Evolutionary conservation across 2,113 vertebrate genomes (phyloP).

Genomic region (Cryptoleucopteryx plumbea): DNA sequence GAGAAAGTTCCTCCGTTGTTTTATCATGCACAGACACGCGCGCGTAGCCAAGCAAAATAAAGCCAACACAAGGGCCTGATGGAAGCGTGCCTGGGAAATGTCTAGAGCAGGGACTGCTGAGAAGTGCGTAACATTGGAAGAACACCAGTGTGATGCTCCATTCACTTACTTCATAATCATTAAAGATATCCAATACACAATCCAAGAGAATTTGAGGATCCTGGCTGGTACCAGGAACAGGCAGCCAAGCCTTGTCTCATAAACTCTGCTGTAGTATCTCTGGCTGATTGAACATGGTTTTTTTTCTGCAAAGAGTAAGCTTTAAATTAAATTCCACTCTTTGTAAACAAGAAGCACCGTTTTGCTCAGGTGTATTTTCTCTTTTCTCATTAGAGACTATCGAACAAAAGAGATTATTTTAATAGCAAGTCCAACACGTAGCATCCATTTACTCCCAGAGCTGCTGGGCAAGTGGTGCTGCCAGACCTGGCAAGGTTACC

Average conservation of each 20-base stretch:
- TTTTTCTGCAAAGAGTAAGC: background rate
- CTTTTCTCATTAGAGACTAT: background rate
- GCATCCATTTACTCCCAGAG: background rate
- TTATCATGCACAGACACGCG: background rate
- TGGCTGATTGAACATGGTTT: background rate
- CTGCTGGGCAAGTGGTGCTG: background rate
- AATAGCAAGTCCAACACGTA: background rate
- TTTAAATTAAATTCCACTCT: conserved; percentile 1
- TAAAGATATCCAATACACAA: background rate
- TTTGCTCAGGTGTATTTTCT: background rate
- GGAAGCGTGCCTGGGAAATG: background rate
- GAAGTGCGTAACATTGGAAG: background rate
- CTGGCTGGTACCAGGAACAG: background rate
- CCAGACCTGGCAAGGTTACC: background rate
- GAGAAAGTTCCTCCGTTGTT: background rate
- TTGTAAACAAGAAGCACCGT: background rate
- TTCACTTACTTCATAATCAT: background rate
- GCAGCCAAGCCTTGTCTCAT: background rate
- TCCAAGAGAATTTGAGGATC: conserved; percentile 16
- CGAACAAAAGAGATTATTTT: background rate
- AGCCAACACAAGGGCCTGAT: background rate
- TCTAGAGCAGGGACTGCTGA: background rate
- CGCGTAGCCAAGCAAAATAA: background rate
- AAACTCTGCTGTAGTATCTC: background rate
- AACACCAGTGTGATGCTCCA: background rate